Base-by-base conservation (phyloP, 2,888 invertebrate species). In the Boloria selene region DNA sequence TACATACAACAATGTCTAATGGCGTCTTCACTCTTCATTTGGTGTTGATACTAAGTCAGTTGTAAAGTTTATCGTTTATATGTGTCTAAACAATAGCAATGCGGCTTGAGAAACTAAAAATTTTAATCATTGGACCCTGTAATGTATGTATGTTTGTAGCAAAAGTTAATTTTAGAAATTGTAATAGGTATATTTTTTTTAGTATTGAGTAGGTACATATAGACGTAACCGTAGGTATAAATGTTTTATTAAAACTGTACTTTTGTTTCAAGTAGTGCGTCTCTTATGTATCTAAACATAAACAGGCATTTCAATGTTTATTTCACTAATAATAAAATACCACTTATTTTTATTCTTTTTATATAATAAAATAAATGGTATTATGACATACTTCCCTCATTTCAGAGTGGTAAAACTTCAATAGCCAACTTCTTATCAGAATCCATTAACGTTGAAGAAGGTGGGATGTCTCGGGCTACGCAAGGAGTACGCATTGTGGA, bases 401-500 rank as follows among this genome's bases (percentile, higher is more conserved):
- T 92, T 68, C 84, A 96, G 96, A 93, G 94, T 84, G 96, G 96
- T 2, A 96, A 96, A 87, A 94, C 95, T 18, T 90, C 89, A 17
- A 92, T 96, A 75, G 93, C 95, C 0, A 96, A 96, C 83, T 95
- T 95, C 77, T 85, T 96, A 74, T 95, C 96, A 0, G 95, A 96
- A 79, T 86, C 88, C 1, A 83, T 87, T 61, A 95, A 95, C 45
- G 93, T 94, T 14, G 96, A 96, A 74, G 90, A 93, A 67, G 86
- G 93, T 13, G 93, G 90, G 54, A 89, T 94, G 26, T 94, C 95
- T 72, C 92, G 93, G 71, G 94, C 96, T 2, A 96, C 96, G 0
- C 94, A 95, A 83, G 96, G 96, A 50, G 94, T 94, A 45, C 93
- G 96, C 75, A 96, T 96, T 74, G 90, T 96, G 14, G 96, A 96